These are phyloP conservation scores for Drosophila neotestacea DNA, from an alignment of 2,888 invertebrate genomes.

Conservation along the genomic window DNA sequence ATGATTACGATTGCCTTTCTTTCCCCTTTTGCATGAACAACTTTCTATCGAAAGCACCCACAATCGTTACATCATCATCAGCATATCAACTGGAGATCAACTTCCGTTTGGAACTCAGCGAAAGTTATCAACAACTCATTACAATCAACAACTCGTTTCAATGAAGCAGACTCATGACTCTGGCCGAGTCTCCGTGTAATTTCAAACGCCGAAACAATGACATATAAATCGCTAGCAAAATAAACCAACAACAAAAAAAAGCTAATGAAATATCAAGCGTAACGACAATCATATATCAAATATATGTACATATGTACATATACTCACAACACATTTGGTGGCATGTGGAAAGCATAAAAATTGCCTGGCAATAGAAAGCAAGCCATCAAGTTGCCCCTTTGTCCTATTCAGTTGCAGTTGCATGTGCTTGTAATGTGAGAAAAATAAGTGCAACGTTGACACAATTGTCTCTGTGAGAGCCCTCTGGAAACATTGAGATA, in stretches of 20 bases:
- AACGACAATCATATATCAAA: constrained; percentile 57
- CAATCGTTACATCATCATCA: constrained; percentile 64
- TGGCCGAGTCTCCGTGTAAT: constrained; percentile 57
- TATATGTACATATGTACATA: constrained; percentile 5
- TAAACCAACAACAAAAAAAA: constrained; percentile 2
- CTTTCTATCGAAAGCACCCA: constrained; percentile 68
- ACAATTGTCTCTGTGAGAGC: constrained; percentile 61
- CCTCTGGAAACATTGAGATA: constrained; percentile 2
- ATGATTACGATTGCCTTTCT: constrained; percentile 45
- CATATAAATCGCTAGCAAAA: constrained; percentile 62
- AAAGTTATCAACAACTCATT: constrained; percentile 73
- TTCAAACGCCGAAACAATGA: constrained; percentile 73
- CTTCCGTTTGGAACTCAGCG: constrained; percentile 55
- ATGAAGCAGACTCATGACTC: constrained; percentile 26
- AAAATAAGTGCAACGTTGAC: constrained; percentile 71
- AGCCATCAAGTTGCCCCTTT: constrained; percentile 60
- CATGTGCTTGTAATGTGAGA: constrained; percentile 66
- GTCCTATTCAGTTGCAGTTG: constrained; percentile 48
- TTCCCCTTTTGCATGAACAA: constrained; percentile 25
- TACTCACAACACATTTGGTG: constrained; percentile 6
- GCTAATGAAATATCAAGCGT: constrained; percentile 58
- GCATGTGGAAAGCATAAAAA: constrained; percentile 63
- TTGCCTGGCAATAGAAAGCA: constrained; percentile 67
- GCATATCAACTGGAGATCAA: constrained; percentile 52
- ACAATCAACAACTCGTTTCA: constrained; percentile 49